Evolutionary conservation across 2,888 invertebrate genomes (phyloP).

Genomic region (Xestobium rufovillosum): DNA sequence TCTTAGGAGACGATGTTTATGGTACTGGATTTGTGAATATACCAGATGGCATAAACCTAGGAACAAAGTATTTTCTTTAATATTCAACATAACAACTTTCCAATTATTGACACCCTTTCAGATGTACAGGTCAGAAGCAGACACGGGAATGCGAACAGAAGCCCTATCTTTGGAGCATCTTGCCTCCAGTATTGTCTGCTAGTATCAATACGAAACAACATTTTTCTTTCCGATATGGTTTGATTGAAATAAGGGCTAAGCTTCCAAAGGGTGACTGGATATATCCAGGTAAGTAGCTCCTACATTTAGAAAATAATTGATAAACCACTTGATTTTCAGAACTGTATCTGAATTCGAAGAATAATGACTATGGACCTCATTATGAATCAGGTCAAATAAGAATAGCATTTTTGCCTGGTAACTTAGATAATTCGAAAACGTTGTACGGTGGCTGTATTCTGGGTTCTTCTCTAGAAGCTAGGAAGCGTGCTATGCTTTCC

Average conservation of each 20-base stretch:
- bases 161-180: slow-evolving; percentile 48
- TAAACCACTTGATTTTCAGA: slow-evolving; percentile 46
- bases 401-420: slow-evolving; percentile 63
- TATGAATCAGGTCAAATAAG: slow-evolving; percentile 64
- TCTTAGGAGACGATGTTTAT: slow-evolving; percentile 47
- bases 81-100: too few species aligned
- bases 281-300: slow-evolving; percentile 54
- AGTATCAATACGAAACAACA: slow-evolving; percentile 53
- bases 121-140: slow-evolving; percentile 40
- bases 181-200: slow-evolving; percentile 63
- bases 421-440: slow-evolving; percentile 37
- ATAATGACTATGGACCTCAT: slow-evolving; percentile 53
- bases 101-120: too few species aligned
- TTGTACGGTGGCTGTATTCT: slow-evolving; percentile 36
- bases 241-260: slow-evolving; percentile 60
- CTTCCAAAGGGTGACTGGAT: slow-evolving; percentile 73
- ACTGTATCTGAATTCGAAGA: slow-evolving; percentile 56
- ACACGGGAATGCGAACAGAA: slow-evolving; percentile 43
- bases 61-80: slow-evolving; percentile 33
- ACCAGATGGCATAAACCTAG: slow-evolving; percentile 34
- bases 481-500: slow-evolving; percentile 31
- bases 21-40: slow-evolving; percentile 46
- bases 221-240: slow-evolving; percentile 64
- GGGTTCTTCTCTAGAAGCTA: slow-evolving; percentile 29
- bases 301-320: slow-evolving; percentile 6